Evolutionary conservation across 2,113 vertebrate genomes (phyloP).

Genomic region (Sturnira hondurensis): DNA sequence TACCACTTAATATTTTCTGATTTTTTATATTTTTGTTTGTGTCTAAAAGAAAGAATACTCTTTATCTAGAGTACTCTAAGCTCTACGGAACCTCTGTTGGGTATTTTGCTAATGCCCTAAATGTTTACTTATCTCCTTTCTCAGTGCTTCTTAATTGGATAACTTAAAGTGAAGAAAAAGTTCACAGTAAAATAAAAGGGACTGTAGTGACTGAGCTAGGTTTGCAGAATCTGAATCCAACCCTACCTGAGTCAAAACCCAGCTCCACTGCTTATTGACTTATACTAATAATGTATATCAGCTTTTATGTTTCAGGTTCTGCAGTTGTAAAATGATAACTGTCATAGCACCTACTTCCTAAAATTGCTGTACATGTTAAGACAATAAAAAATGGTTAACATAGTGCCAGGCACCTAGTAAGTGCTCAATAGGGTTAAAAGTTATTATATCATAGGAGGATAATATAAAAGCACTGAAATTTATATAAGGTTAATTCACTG

Average conservation of each 20-base stretch:
- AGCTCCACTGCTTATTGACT: background rate
- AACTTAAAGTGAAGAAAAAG: background rate
- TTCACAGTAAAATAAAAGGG: background rate
- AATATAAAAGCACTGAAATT: background rate
- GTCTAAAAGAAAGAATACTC: background rate
- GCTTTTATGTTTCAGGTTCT: background rate
- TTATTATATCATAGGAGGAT: background rate
- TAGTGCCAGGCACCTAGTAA: background rate
- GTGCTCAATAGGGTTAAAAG: background rate
- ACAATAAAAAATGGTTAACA: background rate
- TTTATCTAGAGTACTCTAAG: background rate
- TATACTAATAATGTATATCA: background rate
- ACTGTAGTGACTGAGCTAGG: background rate
- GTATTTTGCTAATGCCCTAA: background rate
- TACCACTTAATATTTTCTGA: background rate
- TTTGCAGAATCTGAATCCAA: background rate
- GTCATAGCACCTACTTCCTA: background rate
- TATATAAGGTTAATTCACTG: background rate
- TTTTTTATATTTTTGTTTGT: background rate
- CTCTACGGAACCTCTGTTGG: background rate
- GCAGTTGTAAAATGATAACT: background rate
- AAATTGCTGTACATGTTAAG: background rate
- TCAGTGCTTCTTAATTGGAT: background rate
- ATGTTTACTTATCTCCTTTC: background rate
- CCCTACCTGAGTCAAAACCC: background rate